Conservation (phyloP, 2,797 vertebrate genomes). For the Hoplostethus mediterraneus region DNA sequence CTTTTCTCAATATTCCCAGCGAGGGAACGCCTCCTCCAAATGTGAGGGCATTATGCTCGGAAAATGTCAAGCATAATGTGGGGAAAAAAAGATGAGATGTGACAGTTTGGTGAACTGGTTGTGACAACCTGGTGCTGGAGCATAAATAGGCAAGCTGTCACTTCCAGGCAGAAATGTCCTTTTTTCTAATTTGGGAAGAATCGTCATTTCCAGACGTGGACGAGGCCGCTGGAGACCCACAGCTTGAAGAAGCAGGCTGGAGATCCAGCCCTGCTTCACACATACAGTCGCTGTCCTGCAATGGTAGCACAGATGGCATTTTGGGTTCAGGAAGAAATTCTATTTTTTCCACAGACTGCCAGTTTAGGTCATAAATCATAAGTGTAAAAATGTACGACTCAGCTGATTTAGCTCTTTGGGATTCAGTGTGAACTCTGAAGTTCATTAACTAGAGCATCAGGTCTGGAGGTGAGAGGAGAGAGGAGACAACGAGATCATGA, state of each 20-base stretch:
- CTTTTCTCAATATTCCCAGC: constrained; percentile 37
- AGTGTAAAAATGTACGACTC: constrained; percentile 23
- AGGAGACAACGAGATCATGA: background rate
- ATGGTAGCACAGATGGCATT: constrained; percentile 44
- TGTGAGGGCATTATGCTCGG: constrained; percentile 15
- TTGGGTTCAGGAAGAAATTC: constrained; percentile 37
- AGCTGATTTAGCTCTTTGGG: constrained; percentile 28
- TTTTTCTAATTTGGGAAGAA: constrained; percentile 6
- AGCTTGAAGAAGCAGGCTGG: constrained; percentile 17
- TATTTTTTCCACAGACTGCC: background rate
- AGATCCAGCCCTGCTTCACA: background rate
- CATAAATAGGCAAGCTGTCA: constrained; percentile 32
- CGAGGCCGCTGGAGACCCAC: background rate
- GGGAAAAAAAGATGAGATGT: constrained; percentile 13
- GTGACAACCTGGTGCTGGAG: constrained; percentile 7
- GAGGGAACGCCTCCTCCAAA: background rate
- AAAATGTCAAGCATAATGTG: constrained; percentile 42
- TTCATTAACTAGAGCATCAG: background rate
- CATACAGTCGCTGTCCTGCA: background rate
- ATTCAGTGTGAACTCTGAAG: constrained; percentile 5
- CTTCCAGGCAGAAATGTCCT: constrained; percentile 6
- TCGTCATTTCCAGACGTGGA: constrained; percentile 3
- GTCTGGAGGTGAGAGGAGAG: too few relatives aligned
- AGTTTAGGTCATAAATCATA: constrained; percentile 38
- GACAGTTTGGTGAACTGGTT: constrained; percentile 32